A percentile compares a stretch with the other conserved stretches of the same genome.
phyloP scores from a whole-genome alignment of 2,888 invertebrate genomes.

The Zele albiditarsus region DNA sequence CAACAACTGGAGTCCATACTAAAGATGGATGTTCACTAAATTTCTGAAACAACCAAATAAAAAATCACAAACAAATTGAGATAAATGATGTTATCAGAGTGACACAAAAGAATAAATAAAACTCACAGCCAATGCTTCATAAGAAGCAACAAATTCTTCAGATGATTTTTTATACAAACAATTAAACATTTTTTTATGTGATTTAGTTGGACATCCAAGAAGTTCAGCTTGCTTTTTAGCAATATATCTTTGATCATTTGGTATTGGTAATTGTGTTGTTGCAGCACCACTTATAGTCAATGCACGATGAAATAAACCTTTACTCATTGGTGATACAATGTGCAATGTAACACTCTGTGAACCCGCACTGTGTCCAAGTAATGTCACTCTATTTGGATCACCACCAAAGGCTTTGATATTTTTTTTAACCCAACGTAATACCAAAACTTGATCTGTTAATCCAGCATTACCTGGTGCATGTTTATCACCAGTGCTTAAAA shows the following conservation, averaged over 20 bases:
- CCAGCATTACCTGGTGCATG: slow-evolving; percentile 80
- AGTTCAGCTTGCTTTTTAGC: slow-evolving; percentile 78
- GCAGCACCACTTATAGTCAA: slow-evolving; percentile 81
- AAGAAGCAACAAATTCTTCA: slow-evolving; percentile 36
- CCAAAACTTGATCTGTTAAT: too few species aligned
- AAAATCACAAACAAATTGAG: not conserved
- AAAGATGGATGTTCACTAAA: slow-evolving; percentile 76
- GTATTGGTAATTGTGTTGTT: slow-evolving; percentile 75
- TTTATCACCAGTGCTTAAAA: slow-evolving; percentile 78
- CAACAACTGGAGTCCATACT: slow-evolving; percentile 79
- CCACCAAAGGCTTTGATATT: slow-evolving; percentile 81
- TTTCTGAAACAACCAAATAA: too few species aligned
- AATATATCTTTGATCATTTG: slow-evolving; percentile 75
- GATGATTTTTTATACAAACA: too few species aligned
- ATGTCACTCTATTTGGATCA: slow-evolving; percentile 77
- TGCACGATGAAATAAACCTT: slow-evolving; percentile 81
- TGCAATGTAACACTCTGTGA: slow-evolving; percentile 72
- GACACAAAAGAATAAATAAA: not conserved
- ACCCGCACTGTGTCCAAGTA: slow-evolving; percentile 78
- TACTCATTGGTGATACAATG: slow-evolving; percentile 77
- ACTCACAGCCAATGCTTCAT: slow-evolving; percentile 10
- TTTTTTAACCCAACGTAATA: too few species aligned
- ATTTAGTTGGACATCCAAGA: slow-evolving; percentile 76
- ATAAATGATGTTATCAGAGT: too few species aligned
- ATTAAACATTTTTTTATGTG: too few species aligned